Base-by-base conservation (phyloP, 2,113 vertebrate species). In the Engraulis encrasicolus region DNA sequence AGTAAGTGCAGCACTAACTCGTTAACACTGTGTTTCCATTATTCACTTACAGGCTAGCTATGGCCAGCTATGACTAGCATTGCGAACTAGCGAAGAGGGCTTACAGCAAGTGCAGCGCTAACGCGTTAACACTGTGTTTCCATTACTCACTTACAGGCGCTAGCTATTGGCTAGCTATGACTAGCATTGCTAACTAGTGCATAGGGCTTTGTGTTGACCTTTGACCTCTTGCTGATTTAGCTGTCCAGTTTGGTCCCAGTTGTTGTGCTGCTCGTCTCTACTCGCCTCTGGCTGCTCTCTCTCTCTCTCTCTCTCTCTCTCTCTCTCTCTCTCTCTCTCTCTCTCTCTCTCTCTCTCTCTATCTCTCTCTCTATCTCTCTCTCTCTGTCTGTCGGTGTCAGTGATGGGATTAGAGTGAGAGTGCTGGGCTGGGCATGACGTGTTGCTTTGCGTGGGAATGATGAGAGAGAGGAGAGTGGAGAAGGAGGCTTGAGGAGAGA, bases 251-350 rank as follows among this genome's bases (percentile, higher is more conserved):
- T 20, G 20, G 19, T 66, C n/a, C 58, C 58, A 27, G 58, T 27
- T 58, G 23, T 66, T 58, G 23, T 27, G n/a, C 58, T 66, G n/a
- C 45, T 80, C n/a, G n/a, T 50, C n/a, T 80, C 31, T 80, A 6
- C 19, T 11, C 19, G 23, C 34, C 49, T 80, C 27, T 50, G 17
- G 6, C 9, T 31, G 14, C 74, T 2, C 74, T 2, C 74, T 2
- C 3, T 78, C 74, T 36, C 1, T 17, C 78, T 78, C 19, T 15
- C 27, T 58, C 78, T 78, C 27, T 84, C 80, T 81, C 27, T 80
- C 40, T 50, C 17, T 14, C 40, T 34, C 18, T 50, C 20, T 78
- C 34, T 6, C 2, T 19, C 66, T 48, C 19, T 34, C 40, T 80
- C 50, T 81, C 23, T 27, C 14, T 15, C 61, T 81, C 40, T 45